These are phyloP conservation scores for Parauchenoglanis ngamensis DNA, from an alignment of 2,797 vertebrate species.

Conservation along the genomic window DNA sequence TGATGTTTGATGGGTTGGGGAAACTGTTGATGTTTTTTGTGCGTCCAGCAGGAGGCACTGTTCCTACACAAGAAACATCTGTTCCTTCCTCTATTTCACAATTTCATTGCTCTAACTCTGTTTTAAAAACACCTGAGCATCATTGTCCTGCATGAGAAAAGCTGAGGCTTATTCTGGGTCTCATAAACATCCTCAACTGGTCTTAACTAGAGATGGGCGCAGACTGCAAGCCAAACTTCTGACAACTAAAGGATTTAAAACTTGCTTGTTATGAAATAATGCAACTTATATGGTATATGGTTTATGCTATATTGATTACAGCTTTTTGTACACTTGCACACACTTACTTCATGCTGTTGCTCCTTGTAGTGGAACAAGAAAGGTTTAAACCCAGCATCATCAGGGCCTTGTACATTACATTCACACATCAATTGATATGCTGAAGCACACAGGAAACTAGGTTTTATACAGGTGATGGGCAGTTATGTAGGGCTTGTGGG, in stretches of 20 bases:
- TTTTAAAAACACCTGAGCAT: neutral
- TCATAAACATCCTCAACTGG: neutral
- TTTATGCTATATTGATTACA: neutral
- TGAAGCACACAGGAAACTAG: neutral
- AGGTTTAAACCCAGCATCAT: neutral
- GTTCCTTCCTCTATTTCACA: neutral
- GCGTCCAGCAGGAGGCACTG: slow-evolving; percentile 49
- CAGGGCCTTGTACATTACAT: neutral
- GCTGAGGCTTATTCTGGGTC: neutral
- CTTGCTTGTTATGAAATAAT: too few species aligned
- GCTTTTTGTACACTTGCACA: neutral
- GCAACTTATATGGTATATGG: neutral
- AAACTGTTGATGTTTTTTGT: neutral
- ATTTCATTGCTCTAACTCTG: neutral
- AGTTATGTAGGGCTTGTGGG: neutral
- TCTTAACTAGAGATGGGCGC: neutral
- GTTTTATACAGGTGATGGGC: neutral
- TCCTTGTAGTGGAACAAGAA: neutral
- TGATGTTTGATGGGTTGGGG: too few species aligned
- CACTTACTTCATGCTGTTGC: neutral
- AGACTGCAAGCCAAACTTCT: neutral
- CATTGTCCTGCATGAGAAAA: neutral
- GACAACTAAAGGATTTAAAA: neutral
- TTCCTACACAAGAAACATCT: slow-evolving; percentile 43
- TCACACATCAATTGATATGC: neutral